A percentile compares a stretch with the other conserved stretches of the same genome.
Conservation (phyloP, 2,797 vertebrate species). For the Heliangelus exortis region DNA sequence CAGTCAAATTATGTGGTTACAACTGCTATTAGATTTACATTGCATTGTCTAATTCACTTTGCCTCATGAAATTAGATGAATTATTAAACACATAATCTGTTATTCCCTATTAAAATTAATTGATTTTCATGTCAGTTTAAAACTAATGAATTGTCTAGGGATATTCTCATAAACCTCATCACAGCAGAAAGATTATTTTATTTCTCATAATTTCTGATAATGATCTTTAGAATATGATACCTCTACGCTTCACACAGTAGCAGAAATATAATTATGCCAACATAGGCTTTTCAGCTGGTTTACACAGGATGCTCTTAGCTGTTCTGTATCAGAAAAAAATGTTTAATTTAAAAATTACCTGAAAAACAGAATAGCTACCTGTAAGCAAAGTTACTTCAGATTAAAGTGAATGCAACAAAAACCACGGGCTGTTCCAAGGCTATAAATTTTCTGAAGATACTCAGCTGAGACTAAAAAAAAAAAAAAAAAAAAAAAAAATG, state of each 20-base stretch:
- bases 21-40: conserved; percentile 78
- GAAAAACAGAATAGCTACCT: neutral
- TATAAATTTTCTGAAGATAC: neutral
- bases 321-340: neutral
- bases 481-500: too few relatives aligned
- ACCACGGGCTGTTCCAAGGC: neutral
- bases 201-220: conserved; percentile 67
- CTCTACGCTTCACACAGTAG: neutral
- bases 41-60: conserved; percentile 80
- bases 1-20: conserved; percentile 73
- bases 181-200: conserved; percentile 60
- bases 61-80: conserved; percentile 81
- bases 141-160: conserved; percentile 78
- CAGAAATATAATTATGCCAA: conserved; percentile 62
- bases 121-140: conserved; percentile 79
- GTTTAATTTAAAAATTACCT: neutral
- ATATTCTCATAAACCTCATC: conserved; percentile 73
- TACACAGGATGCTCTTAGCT: conserved; percentile 14
- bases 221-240: conserved; percentile 44
- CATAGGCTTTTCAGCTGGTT: conserved; percentile 1
- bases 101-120: conserved; percentile 85
- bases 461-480: neutral
- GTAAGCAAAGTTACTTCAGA: neutral
- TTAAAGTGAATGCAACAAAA: neutral
- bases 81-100: conserved; percentile 81